Base-by-base conservation (phyloP, 2,797 vertebrate genomes). In the Eulemur rubriventer region DNA sequence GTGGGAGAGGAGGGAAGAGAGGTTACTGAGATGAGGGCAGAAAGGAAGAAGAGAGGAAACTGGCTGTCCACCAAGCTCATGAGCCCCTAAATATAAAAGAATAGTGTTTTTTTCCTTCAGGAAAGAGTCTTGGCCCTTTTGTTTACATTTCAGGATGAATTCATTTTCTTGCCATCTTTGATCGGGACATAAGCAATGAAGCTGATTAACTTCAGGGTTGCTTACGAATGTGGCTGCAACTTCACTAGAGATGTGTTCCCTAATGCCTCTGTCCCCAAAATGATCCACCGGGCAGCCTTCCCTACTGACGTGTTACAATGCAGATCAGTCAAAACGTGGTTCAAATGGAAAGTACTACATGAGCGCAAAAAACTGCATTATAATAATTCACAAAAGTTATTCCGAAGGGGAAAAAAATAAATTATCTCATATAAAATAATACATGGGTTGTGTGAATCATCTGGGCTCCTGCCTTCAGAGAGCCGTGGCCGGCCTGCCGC, bases 361-460 rank as follows among this genome's bases (percentile, higher is more conserved):
- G 92, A 97, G 94, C 92, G 94, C 97, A 7, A 63, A 63, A 97
- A 92, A 96, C 76, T 38, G 81, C 94, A 97, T 97, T 97, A 97
- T 97, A 97, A 98, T 97, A 98, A 98, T 98, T 98, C 97, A 98
- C 97, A 98, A 86, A 96, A 97, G 88, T 98, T 98, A 98, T 97
- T 98, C 79, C 96, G 96, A 98, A 93, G 72, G 90, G 73, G 52
- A 18, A 76, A 98, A 98, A 98, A 99, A 99, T 99, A 99, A 99
- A 99, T 99, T 99, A 99, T 98, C 95, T 98, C 93, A 91, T 98
- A 99, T 98, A 99, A 99, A 98, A 99, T 97, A 98, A 98, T 98
- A 96, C 97, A 88, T 0, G 41, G 89, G 92, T 96, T 52, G 86
- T 88, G 79, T 76, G 96, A 97, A 93, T 91, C 90, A 98, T 93